Evolutionary conservation across 1,140 invertebrate species (phyloP).

Genomic region (Drosophila sp.): DNA sequence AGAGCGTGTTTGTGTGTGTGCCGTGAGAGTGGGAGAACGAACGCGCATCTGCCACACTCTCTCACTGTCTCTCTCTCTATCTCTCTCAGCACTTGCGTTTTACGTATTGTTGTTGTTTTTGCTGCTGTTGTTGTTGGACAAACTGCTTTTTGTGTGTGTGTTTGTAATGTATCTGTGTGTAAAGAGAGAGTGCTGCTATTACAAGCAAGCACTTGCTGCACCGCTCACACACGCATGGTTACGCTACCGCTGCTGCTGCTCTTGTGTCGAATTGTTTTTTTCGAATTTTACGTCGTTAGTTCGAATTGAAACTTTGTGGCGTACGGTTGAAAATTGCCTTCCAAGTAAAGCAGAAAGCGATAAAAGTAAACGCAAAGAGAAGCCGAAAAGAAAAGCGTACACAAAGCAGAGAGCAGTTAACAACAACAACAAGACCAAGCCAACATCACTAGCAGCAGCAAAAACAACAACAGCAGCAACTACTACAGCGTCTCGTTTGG

Average conservation of each 20-base stretch:
- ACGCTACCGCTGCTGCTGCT: conserved; percentile 8
- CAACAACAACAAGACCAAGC: conserved; percentile 36
- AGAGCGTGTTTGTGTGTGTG: neutral
- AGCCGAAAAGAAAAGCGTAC: conserved; percentile 26
- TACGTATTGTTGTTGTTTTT: conserved; percentile 24
- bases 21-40: conserved; percentile 1
- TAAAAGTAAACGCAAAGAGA: conserved; percentile 21
- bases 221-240: conserved; percentile 49
- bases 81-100: conserved; percentile 31
- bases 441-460: conserved; percentile 43
- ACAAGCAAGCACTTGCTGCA: conserved; percentile 55
- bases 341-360: conserved; percentile 29
- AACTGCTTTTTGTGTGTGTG: conserved; percentile 17
- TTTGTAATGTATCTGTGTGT: conserved; percentile 57
- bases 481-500: conserved; percentile 44
- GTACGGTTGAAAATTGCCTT: conserved; percentile 63
- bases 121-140: conserved; percentile 13
- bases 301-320: conserved; percentile 73
- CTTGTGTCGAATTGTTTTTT: conserved; percentile 4
- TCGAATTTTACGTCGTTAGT: conserved; percentile 53
- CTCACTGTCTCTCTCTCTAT: conserved; percentile 6
- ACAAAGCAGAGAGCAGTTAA: conserved; percentile 33
- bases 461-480: conserved; percentile 35
- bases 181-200: conserved; percentile 56
- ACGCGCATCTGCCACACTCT: conserved; percentile 3